Conservation (phyloP, 2,797 vertebrate species). For the Semotilus atromaculatus region DNA sequence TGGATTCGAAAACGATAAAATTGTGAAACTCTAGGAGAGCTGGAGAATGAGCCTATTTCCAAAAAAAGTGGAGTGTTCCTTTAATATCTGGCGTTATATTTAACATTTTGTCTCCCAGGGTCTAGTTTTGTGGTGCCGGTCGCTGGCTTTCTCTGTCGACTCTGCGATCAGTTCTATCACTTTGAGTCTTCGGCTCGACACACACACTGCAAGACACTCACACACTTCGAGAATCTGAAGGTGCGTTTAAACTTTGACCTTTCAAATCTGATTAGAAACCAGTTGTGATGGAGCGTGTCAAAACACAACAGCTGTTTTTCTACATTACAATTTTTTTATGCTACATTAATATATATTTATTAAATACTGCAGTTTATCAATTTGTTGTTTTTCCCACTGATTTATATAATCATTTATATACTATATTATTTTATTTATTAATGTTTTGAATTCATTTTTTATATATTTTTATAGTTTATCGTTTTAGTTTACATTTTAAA, state of each 20-base stretch:
- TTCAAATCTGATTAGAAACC: not conserved
- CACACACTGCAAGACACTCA: constrained; percentile 91
- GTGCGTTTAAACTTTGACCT: constrained; percentile 71
- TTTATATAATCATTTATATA: too few relatives aligned
- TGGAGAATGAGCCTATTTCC: too few relatives aligned
- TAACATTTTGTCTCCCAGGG: constrained; percentile 72
- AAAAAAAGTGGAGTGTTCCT: too few relatives aligned
- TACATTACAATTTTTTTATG: too few relatives aligned
- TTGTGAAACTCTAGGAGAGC: too few relatives aligned
- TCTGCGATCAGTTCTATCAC: constrained; percentile 95
- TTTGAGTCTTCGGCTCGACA: constrained; percentile 86
- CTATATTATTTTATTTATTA: too few relatives aligned
- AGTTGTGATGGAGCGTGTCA: too few relatives aligned
- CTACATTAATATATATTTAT: not conserved
- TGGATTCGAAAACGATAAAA: too few relatives aligned
- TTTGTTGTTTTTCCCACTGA: too few relatives aligned
- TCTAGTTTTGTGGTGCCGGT: constrained; percentile 93
- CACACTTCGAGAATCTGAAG: constrained; percentile 96
- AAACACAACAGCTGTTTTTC: not conserved
- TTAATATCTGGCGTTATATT: not conserved
- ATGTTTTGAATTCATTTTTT: too few relatives aligned
- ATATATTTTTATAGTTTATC: too few relatives aligned
- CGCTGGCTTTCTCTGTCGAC: constrained; percentile 91
- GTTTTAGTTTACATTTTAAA: too few relatives aligned
- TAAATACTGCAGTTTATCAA: not conserved